Evolutionary conservation across 2,113 vertebrate species (phyloP).

Genomic region (Dinomys branickii): DNA sequence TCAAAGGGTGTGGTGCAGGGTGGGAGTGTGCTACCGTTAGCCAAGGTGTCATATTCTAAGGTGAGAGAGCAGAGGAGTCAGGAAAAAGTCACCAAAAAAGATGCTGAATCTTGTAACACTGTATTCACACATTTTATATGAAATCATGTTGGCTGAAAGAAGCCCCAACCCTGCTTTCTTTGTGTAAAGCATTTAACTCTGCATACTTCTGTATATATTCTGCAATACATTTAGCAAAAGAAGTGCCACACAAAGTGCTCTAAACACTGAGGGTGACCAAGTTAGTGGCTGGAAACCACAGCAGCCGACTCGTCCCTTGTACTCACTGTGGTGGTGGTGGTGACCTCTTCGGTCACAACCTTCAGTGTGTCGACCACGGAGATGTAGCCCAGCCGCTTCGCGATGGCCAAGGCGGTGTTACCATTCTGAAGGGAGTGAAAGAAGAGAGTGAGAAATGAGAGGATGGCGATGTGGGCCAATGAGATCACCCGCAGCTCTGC

Average conservation of each 20-base stretch:
- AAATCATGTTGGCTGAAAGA: neutral
- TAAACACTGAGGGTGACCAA: neutral
- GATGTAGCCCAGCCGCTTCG: constrained; percentile 97
- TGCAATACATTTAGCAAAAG: neutral
- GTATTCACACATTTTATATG: neutral
- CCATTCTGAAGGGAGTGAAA: constrained; percentile 91
- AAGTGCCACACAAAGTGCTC: neutral
- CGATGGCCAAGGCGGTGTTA: constrained; percentile 98
- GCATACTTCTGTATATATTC: neutral
- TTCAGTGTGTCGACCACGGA: constrained; percentile 99
- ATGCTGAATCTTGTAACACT: neutral
- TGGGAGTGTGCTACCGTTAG: neutral
- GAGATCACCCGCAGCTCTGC: constrained; percentile 83
- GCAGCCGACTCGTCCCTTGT: neutral
- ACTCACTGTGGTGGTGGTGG: constrained; percentile 96
- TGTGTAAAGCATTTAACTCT: neutral
- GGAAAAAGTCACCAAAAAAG: neutral
- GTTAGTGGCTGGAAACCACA: neutral
- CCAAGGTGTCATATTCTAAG: constrained; percentile 12
- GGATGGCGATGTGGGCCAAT: constrained; percentile 82
- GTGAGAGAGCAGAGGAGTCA: neutral
- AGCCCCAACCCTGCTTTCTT: neutral
- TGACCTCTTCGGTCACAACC: constrained; percentile 96
- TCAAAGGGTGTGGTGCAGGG: neutral
- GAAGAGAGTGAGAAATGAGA: constrained; percentile 65